Base-by-base conservation (phyloP, 2,888 invertebrate species). In the Imbricaverruca yamaguchii region DNA sequence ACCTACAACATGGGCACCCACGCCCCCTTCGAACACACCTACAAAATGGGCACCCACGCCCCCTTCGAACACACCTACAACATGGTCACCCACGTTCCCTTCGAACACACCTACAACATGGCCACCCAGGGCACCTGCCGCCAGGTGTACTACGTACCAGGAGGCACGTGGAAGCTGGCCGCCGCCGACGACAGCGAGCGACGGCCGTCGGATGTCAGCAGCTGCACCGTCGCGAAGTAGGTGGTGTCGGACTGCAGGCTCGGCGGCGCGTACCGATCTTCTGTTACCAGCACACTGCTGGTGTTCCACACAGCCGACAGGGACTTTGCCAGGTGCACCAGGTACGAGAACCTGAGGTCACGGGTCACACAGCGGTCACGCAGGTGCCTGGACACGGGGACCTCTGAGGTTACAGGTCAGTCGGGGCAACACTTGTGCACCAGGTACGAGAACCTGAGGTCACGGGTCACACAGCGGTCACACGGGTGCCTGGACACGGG, bases 391-490 rank as follows among this genome's bases (percentile, higher is more conserved):
- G 56, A 10, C 63, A 63, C 63, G n/a, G 21, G n/a, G 21, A 63
- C 63, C 63, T 15, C 15, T 18, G 18, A 63, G 8, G 63, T 21
- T n/a, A n/a, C n/a, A n/a, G n/a, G n/a, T n/a, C n/a, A n/a, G n/a
- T n/a, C n/a, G n/a, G n/a, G n/a, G n/a, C n/a, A n/a, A n/a, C n/a
- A n/a, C n/a, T n/a, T n/a, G 39, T 9, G 55, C 18, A 74, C 74
- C 55, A 92, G 91, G 86, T 92, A 94, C 82, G 89, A 87, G 84
- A 88, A 90, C 13, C 89, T 89, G 81, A 12, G 15, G 25, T 11
- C 25, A 11, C 23, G 63, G n/a, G 21, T 18, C n/a, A n/a, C n/a
- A 63, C 63, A 86, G 86, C 63, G 83, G 81, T 83, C 53, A 65
- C 39, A n/a, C 0, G 15, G 25, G 9, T 18, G 21, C 13, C 56